Conservation (phyloP, 2,797 vertebrate genomes). For the Sylvia borin region DNA sequence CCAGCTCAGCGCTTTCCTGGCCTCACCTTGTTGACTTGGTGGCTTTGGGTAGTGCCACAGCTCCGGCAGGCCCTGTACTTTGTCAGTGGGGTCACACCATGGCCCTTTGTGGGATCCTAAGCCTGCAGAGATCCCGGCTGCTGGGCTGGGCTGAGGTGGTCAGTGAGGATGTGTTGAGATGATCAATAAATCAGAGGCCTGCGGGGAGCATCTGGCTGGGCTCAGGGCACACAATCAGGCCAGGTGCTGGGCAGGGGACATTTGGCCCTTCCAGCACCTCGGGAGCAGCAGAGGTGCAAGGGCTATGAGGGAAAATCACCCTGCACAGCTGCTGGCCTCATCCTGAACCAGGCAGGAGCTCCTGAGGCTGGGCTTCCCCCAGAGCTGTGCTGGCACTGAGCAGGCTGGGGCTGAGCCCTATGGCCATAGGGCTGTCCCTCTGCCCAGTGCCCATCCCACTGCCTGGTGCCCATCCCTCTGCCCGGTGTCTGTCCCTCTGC, state of each 20-base stretch:
- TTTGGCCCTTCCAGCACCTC: not conserved
- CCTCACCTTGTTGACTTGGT: accelerated
- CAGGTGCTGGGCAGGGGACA: not conserved
- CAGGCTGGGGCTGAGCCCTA: accelerated
- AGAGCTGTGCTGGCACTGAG: accelerated
- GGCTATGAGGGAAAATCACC: not conserved
- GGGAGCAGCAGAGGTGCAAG: not conserved
- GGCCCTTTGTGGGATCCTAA: not conserved
- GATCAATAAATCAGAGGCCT: not conserved
- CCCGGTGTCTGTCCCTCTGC: no score
- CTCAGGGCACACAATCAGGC: not conserved
- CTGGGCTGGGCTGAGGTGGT: not conserved
- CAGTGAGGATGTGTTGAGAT: accelerated
- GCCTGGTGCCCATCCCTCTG: no score
- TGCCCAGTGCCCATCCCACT: not conserved
- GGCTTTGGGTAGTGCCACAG: not conserved
- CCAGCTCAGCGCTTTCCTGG: not conserved
- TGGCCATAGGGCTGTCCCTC: accelerated
- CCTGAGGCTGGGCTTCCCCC: accelerated
- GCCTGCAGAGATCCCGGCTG: not conserved
- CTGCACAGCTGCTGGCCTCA: accelerated
- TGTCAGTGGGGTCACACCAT: not conserved
- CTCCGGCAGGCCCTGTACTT: not conserved
- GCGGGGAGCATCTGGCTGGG: not conserved
- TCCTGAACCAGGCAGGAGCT: not conserved